Evolutionary conservation across 2,888 invertebrate genomes (phyloP).

Genomic region (Polietes domitor): DNA sequence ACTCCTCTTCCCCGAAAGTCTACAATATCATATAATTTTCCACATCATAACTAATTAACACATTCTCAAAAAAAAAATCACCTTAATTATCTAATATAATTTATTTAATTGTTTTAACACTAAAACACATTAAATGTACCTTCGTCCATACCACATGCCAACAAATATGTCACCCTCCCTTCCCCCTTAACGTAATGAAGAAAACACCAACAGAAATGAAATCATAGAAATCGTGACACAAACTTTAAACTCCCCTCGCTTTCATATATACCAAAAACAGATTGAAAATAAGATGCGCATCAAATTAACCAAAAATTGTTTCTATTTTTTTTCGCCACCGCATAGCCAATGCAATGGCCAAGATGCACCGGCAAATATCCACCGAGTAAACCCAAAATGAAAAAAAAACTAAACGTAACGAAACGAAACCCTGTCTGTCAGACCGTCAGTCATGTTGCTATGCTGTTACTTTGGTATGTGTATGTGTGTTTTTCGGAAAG

Average conservation of each 20-base stretch:
- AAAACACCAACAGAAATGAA: conserved; percentile 15
- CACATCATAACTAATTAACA: too few relatives aligned
- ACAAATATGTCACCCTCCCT: too few relatives aligned
- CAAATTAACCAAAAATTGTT: conserved; percentile 53
- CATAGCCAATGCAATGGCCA: background rate
- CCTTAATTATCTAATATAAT: too few relatives aligned
- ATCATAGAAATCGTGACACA: conserved; percentile 63
- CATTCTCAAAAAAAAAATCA: too few relatives aligned
- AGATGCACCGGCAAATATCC: conserved; percentile 8
- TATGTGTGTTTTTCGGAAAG: background rate
- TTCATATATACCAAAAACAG: background rate
- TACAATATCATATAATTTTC: too few relatives aligned
- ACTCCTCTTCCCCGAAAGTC: too few relatives aligned
- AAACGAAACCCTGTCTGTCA: conserved; percentile 3
- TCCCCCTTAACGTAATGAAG: too few relatives aligned
- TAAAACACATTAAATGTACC: too few relatives aligned
- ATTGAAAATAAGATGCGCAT: conserved; percentile 55
- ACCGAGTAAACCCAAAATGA: background rate
- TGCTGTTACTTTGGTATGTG: background rate
- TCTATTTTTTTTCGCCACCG: background rate
- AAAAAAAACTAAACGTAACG: background rate
- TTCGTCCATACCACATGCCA: too few relatives aligned
- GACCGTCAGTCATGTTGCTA: conserved; percentile 30
- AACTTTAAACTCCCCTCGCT: conserved; percentile 43
- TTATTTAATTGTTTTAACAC: too few relatives aligned